Base-by-base conservation (phyloP, 2,888 invertebrate species). In the Mesoligia furuncula region DNA sequence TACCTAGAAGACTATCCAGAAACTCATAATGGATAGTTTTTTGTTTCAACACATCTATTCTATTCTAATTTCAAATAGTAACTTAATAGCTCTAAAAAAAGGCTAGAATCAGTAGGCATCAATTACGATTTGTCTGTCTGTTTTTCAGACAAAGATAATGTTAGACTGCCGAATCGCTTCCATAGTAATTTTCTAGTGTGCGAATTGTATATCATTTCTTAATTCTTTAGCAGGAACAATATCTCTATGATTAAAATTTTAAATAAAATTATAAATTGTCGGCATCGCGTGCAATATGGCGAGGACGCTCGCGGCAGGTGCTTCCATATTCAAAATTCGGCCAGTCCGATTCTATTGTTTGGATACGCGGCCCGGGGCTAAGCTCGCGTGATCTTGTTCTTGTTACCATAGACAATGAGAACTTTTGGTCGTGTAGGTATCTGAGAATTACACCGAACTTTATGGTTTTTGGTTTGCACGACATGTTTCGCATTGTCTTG, bases 281-380 rank as follows among this genome's bases (percentile, higher is more conserved):
- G 20, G 66, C 87, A 91, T 95, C 90, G 94, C 95, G 95, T 95
- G 95, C 95, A 87, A 92, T 96, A 96, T 96, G 95, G 93, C 92
- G 78, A 89, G 85, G 87, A 85, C 86, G 92, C 94, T 89, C 77
- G 89, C 75, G 92, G 95, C 94, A n/a, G 80, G 82, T 89, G 93
- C 93, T 94, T 93, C 95, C 94, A 94, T 94, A 93, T 93, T 92
- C 92, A 91, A 91, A 91, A 83, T 85, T 85, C 67, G 72, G 61
- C 59, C 77, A 77, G 81, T 83, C 79, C 68, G 85, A 84, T 81
- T 68, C 82, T 83, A 89, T 84, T 87, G 84, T 88, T 88, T 85
- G 77, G 75, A 84, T 85, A 83, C 77, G 77, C 70, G 61, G 78
- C 93, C 90, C 80, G 88, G 84, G 93, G 94, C 92, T 79, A 84